A percentile compares a stretch with the other conserved stretches of the same genome.
phyloP scores from a whole-genome alignment of 2,888 invertebrate genomes.

The Caenorhabditis zanzibari region DNA sequence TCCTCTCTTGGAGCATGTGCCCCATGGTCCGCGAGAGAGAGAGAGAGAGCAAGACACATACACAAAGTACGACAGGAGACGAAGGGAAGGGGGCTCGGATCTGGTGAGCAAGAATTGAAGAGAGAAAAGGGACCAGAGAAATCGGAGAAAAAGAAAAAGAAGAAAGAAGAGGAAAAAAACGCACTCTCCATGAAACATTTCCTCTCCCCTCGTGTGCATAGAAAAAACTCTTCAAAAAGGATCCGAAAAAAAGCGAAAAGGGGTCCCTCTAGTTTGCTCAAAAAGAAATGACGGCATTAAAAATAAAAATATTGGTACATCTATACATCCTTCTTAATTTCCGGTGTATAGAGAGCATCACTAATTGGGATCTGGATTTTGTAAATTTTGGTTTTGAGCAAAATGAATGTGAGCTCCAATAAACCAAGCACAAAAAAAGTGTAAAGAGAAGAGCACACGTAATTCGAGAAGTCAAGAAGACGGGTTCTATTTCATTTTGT shows the following conservation, averaged over 20 bases:
- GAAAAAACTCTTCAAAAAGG: slow-evolving; percentile 18
- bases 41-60: slow-evolving; percentile 50
- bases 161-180: slow-evolving; percentile 1
- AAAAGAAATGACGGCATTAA: slow-evolving; percentile 23
- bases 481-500: slow-evolving; percentile 25
- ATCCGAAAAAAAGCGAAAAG: slow-evolving; percentile 1
- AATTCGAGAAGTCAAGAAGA: slow-evolving; percentile 34
- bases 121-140: slow-evolving; percentile 12
- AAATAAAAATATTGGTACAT: no score
- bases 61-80: slow-evolving; percentile 51
- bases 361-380: not conserved
- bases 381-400: not conserved
- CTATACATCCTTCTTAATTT: not conserved
- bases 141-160: not conserved
- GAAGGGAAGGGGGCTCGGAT: slow-evolving; percentile 34
- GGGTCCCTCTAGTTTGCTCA: slow-evolving; percentile 26
- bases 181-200: slow-evolving; percentile 43
- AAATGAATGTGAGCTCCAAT: not conserved
- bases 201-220: slow-evolving; percentile 6
- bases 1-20: not conserved
- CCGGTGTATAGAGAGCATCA: not conserved
- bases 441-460: not conserved
- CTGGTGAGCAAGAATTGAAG: slow-evolving; percentile 36
- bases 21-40: slow-evolving; percentile 14
- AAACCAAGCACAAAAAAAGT: slow-evolving; percentile 3